Evolutionary conservation across 2,888 invertebrate species (phyloP), one percentile per base, ranked within the genome.

Genomic region (Uropetala carovei): DNA sequence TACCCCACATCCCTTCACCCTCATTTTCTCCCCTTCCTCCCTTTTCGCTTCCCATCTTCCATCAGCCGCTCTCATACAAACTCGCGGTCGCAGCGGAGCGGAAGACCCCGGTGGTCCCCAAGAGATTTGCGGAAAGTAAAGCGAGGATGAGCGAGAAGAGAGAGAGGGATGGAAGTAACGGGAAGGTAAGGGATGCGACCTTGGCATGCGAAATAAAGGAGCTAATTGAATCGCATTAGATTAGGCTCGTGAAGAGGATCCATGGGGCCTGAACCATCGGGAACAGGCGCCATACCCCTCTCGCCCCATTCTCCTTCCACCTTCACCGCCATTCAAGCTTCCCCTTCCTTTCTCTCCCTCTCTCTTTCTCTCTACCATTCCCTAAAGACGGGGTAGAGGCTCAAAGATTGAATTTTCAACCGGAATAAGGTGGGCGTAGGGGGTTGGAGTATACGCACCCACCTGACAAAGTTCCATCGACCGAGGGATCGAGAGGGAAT

Each of bases 221-320:
- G 89, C 89, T 89, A 89, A 89, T 89, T 89, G 89, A 89, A 89
- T 89, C 89, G 89, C 89, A 89, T 89, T 89, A 89, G 89, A 89
- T 89, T 89, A 89, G 89, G 43, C 89, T 64, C 43, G 30, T 57
- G 89, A 68, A 89, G 60, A 64, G 68, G 59, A 59, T 56, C 27
- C 30, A 64, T 60, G 83, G 27, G 86, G 86, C 84, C 57, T 57
- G 57, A 60, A 59, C 18, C 64, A 68, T 68, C 27, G 56, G 64
- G 43, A 68, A 43, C 60, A 89, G 89, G 27, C 43, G 43, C 64
- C 18, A 89, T 43, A 43, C 89, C n/a, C 83, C 43, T 16, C 83
- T 57, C 83, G 82, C 83, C 83, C 83, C 57, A 16, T 30, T 10
- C 43, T n/a, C 82, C 56, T 18, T n/a, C 43, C 22, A 82, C 82